A percentile compares a stretch with the other conserved stretches of the same genome.
These are phyloP conservation scores for Peromyscus leucopus DNA, from an alignment of 2,113 vertebrate species.

Conservation along the genomic window DNA sequence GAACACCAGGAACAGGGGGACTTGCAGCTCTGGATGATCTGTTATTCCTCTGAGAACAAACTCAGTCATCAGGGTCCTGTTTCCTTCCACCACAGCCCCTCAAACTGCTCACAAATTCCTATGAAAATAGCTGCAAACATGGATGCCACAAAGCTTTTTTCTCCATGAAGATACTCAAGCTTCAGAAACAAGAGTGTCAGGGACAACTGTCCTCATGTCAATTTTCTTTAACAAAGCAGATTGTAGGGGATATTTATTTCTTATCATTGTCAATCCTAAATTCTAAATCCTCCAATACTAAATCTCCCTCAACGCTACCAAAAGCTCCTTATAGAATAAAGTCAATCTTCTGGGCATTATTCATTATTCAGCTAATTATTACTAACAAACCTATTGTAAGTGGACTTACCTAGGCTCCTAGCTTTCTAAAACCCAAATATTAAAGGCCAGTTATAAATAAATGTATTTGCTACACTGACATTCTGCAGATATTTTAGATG, in stretches of 20 bases:
- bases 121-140: neutral
- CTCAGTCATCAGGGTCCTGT: too few species aligned
- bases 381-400: neutral
- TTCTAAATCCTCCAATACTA: neutral
- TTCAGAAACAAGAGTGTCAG: neutral
- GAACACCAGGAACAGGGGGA: too few species aligned
- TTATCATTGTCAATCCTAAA: neutral
- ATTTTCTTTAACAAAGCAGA: neutral
- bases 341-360: neutral
- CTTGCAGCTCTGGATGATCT: too few species aligned
- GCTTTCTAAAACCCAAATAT: neutral
- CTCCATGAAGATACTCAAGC: neutral
- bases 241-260: conserved; percentile 10
- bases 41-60: too few species aligned
- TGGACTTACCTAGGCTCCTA: neutral
- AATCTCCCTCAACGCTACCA: conserved; percentile 24
- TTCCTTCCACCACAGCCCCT: too few species aligned
- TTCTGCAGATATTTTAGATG: neutral
- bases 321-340: conserved; percentile 43
- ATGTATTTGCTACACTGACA: neutral
- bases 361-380: neutral
- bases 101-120: neutral
- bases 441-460: neutral
- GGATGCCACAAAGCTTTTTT: neutral
- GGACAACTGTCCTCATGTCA: neutral